These are phyloP conservation scores for Rhinophrynus dorsalis DNA, from an alignment of 2,797 vertebrate species.

Conservation along the genomic window DNA sequence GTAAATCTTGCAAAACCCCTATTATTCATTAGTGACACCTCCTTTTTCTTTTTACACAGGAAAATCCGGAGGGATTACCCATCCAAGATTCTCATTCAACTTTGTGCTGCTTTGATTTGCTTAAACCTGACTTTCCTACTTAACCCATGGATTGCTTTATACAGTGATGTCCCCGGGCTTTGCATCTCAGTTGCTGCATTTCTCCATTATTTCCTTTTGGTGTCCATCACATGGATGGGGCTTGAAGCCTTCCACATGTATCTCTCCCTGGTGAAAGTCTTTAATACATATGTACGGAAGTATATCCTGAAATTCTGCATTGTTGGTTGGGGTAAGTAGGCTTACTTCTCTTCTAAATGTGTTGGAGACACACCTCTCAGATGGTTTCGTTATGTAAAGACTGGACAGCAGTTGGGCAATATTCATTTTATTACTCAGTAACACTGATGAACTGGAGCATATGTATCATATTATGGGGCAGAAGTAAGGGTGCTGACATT, in stretches of 20 bases:
- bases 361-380: no score
- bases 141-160: constrained; percentile 87
- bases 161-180: constrained; percentile 62
- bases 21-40: no score
- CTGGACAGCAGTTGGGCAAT: no score
- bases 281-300: constrained; percentile 88
- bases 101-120: constrained; percentile 83
- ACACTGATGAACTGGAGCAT: no score
- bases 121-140: constrained; percentile 88
- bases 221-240: constrained; percentile 95
- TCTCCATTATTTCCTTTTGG: constrained; percentile 94
- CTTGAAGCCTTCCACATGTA: constrained; percentile 97
- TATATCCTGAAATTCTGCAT: constrained; percentile 93
- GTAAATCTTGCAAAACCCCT: no score
- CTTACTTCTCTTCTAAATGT: constrained; percentile 17
- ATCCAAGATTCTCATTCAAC: constrained; percentile 93
- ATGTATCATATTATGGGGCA: no score
- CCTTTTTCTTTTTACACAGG: constrained; percentile 71
- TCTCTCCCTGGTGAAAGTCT: constrained; percentile 89
- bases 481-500: no score
- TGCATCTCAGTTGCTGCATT: constrained; percentile 89
- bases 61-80: constrained; percentile 92
- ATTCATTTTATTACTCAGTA: no score
- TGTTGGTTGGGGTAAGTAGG: constrained; percentile 89
- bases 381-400: no score